Evolutionary conservation across 2,888 invertebrate genomes (phyloP).

Genomic region (Drosophila colorata): DNA sequence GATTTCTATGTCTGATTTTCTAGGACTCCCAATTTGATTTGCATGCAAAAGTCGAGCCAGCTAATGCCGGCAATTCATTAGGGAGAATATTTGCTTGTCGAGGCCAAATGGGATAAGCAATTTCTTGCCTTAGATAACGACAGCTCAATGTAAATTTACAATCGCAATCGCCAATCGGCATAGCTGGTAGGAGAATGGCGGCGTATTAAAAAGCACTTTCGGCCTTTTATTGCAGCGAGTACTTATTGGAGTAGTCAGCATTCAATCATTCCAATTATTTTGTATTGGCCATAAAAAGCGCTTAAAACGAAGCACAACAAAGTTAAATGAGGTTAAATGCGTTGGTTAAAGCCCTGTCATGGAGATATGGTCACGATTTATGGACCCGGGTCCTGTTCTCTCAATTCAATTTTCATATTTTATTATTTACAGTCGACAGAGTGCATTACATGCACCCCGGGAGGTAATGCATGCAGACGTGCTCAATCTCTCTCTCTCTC

Average conservation of each 20-base stretch:
- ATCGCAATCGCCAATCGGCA: slow-evolving; percentile 3
- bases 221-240: slow-evolving; percentile 47
- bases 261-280: slow-evolving; percentile 47
- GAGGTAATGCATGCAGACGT: slow-evolving; percentile 2
- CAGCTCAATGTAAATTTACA: slow-evolving; percentile 42
- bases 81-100: slow-evolving; percentile 28
- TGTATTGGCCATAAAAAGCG: slow-evolving; percentile 36
- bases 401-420: slow-evolving; percentile 44
- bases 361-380: slow-evolving; percentile 34
- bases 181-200: slow-evolving; percentile 6
- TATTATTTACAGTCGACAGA: slow-evolving; percentile 29
- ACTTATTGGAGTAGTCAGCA: slow-evolving; percentile 17
- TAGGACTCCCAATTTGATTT: slow-evolving; percentile 48
- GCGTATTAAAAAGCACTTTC: slow-evolving; percentile 55
- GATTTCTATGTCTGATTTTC: slow-evolving; percentile 42
- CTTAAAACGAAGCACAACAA: slow-evolving; percentile 40
- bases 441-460: background rate
- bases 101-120: slow-evolving; percentile 13
- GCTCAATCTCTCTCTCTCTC: background rate
- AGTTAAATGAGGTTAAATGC: slow-evolving; percentile 42
- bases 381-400: slow-evolving; percentile 15
- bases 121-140: slow-evolving; percentile 29
- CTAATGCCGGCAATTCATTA: slow-evolving; percentile 57
- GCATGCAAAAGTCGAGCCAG: slow-evolving; percentile 42
- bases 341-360: slow-evolving; percentile 9